phyloP scores from a whole-genome alignment of 2,797 vertebrate genomes.

The Luscinia luscinia region DNA sequence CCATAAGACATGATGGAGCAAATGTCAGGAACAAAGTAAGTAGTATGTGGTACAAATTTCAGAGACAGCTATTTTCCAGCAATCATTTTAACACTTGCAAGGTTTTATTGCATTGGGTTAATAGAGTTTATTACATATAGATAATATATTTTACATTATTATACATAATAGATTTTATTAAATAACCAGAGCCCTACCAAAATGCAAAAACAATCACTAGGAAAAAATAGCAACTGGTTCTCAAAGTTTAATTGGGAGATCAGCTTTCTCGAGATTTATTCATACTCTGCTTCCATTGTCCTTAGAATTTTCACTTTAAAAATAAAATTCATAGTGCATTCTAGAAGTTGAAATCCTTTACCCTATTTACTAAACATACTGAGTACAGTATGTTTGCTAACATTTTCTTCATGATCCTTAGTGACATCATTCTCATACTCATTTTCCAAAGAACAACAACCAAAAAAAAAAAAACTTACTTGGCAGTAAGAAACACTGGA shows the following conservation, averaged over 20 bases:
- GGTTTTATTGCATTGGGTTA: neutral
- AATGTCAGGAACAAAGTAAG: constrained; percentile 30
- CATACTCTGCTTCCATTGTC: neutral
- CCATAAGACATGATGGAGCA: neutral
- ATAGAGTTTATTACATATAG: neutral
- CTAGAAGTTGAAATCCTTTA: neutral
- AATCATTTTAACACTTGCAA: constrained; percentile 23
- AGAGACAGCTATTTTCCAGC: constrained; percentile 10
- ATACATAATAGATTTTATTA: neutral
- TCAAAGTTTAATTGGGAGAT: neutral
- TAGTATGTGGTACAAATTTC: neutral
- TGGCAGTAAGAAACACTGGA: neutral
- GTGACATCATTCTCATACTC: neutral
- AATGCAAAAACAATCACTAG: neutral
- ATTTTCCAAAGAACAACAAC: neutral
- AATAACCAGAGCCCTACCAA: neutral
- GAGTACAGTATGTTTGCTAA: neutral
- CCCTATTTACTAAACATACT: neutral
- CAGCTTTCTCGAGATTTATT: neutral
- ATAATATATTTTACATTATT: too few relatives aligned
- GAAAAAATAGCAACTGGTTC: neutral
- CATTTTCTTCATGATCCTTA: neutral
- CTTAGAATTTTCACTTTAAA: neutral
- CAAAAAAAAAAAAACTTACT: neutral
- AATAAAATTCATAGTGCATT: neutral